phyloP scores from a whole-genome alignment of 2,797 vertebrate species.

The Microctenopoma stevenorrisi region DNA sequence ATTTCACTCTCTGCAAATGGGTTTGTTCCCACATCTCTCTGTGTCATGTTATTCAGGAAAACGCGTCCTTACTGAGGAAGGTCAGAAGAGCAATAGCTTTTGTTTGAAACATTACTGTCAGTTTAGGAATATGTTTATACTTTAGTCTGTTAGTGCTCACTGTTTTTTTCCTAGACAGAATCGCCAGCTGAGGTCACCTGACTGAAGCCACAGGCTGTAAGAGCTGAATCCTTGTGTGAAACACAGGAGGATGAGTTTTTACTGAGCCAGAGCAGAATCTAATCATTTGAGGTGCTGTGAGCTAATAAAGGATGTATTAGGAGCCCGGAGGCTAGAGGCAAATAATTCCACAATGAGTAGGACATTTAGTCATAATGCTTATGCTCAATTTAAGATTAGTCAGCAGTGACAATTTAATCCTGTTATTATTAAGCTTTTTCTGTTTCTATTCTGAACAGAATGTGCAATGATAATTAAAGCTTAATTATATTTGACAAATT shows the following conservation, averaged over 20 bases:
- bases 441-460: neutral
- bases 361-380: neutral
- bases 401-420: neutral
- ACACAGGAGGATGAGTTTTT: slow-evolving; percentile 10
- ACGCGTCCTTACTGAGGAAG: neutral
- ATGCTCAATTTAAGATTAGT: neutral
- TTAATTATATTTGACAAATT: neutral
- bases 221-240: slow-evolving; percentile 12
- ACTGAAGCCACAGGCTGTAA: slow-evolving; percentile 22
- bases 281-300: slow-evolving; percentile 3
- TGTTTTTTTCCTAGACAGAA: slow-evolving; percentile 29
- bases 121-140: too few relatives aligned
- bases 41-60: slow-evolving; percentile 15
- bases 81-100: neutral
- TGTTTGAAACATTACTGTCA: neutral
- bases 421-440: neutral
- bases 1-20: slow-evolving; percentile 27
- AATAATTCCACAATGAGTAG: neutral
- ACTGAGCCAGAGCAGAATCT: slow-evolving; percentile 1
- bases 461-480: neutral
- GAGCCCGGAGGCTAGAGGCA: neutral
- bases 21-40: slow-evolving; percentile 14
- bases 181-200: slow-evolving; percentile 31
- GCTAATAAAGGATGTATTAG: neutral
- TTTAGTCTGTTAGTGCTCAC: slow-evolving; percentile 10